phyloP scores from a whole-genome alignment of 2,888 invertebrate species.

The Epistrophe eligans region DNA sequence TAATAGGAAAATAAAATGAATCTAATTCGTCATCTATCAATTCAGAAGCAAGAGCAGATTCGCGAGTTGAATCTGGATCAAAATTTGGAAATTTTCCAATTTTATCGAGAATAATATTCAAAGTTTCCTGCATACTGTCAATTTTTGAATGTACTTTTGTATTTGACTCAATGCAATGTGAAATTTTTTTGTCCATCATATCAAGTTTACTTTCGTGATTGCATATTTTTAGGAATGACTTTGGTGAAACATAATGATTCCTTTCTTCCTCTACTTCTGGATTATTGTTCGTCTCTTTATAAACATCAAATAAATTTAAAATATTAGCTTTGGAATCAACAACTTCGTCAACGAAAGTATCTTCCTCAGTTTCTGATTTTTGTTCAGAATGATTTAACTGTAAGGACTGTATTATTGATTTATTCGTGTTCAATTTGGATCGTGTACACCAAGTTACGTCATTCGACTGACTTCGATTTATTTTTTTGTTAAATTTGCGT shows the following conservation, averaged over 20 bases:
- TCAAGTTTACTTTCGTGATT: not conserved
- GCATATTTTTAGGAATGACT: not conserved
- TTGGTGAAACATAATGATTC: not conserved
- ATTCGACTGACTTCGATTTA: not conserved
- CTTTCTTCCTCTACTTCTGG: not conserved
- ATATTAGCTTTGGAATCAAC: not conserved
- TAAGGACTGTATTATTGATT: not conserved
- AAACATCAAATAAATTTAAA: not conserved
- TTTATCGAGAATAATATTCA: constrained; percentile 1
- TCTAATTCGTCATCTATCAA: not conserved
- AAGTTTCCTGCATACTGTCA: constrained; percentile 3
- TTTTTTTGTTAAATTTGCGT: constrained; percentile 1
- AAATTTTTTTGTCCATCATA: not conserved
- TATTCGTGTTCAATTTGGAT: not conserved
- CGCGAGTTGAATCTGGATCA: no score
- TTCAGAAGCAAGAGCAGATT: not conserved
- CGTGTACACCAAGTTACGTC: not conserved
- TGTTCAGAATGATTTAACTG: not conserved
- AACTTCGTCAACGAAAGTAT: not conserved
- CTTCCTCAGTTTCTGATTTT: not conserved
- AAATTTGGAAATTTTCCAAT: not conserved
- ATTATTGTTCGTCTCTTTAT: not conserved
- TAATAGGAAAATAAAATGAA: constrained; percentile 4
- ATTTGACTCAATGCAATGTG: constrained; percentile 13
- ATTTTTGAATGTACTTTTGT: not conserved